Evolutionary conservation across 1,140 invertebrate genomes (phyloP).

Genomic region (Bombus picipes): DNA sequence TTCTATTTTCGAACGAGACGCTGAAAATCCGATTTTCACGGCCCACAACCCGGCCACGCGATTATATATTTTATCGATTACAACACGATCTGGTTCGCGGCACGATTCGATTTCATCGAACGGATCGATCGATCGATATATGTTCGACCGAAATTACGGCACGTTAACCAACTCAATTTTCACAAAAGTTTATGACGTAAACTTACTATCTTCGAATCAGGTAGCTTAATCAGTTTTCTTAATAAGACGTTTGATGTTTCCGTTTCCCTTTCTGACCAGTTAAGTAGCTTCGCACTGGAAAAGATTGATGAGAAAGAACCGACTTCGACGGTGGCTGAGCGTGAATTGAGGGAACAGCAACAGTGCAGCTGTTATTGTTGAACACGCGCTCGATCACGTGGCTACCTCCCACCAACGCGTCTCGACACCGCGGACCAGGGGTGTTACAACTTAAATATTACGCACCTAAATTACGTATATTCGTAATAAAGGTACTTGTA

Average conservation of each 20-base stretch:
- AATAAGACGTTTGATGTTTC: not conserved
- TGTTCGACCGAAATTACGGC: not conserved
- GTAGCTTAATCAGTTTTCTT: not conserved
- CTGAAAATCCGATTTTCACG: constrained; percentile 1
- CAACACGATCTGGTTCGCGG: not conserved
- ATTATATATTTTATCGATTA: not conserved
- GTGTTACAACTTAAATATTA: not conserved
- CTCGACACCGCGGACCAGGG: not conserved
- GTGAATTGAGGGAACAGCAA: constrained; percentile 64
- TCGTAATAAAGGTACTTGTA: not conserved
- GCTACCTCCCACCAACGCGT: not conserved
- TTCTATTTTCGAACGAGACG: not conserved
- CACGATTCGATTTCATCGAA: not conserved
- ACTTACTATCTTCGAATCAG: not conserved
- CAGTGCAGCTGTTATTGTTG: constrained; percentile 63
- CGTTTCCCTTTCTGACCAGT: not conserved
- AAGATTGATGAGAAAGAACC: not conserved
- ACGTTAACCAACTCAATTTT: not conserved
- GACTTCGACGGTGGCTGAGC: constrained; percentile 56
- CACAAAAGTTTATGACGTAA: too few relatives aligned
- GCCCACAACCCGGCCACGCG: not conserved
- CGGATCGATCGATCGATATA: not conserved
- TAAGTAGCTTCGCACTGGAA: not conserved
- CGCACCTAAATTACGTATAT: not conserved
- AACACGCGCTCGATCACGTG: constrained; percentile 70